phyloP scores from a whole-genome alignment of 1,140 invertebrate genomes.

The Musca domestica region DNA sequence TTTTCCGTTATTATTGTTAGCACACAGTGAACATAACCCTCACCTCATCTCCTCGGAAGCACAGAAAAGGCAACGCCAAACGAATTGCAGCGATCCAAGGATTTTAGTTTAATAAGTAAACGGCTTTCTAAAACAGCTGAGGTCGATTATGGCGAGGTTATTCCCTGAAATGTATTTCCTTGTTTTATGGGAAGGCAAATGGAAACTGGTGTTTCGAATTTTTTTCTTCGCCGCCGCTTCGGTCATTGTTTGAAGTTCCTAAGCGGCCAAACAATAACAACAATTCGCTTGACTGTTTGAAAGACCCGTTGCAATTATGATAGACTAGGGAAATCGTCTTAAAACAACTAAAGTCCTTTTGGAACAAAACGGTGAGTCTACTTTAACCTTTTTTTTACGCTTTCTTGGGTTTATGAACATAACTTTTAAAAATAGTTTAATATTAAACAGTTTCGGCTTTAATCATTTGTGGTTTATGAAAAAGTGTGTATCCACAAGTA shows the following conservation, averaged over 20 bases:
- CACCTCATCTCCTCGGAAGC: neutral
- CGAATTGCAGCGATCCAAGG: conserved; percentile 37
- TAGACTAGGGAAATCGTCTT: conserved; percentile 18
- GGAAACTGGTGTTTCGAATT: too few species aligned
- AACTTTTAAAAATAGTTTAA: too few species aligned
- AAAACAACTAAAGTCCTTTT: neutral
- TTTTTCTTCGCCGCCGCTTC: too few species aligned
- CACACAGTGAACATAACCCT: neutral
- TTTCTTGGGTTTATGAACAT: too few species aligned
- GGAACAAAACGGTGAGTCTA: too few species aligned
- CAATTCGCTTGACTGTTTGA: neutral
- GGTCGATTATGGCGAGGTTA: conserved; percentile 19
- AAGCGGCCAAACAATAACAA: neutral
- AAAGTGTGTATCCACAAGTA: too few species aligned
- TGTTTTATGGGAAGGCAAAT: too few species aligned
- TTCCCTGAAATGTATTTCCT: too few species aligned
- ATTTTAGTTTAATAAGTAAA: conserved; percentile 52
- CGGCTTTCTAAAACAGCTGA: conserved; percentile 40
- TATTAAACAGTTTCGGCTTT: too few species aligned
- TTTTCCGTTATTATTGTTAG: conserved; percentile 16
- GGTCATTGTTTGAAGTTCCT: too few species aligned
- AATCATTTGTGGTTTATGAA: too few species aligned
- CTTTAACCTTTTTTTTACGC: too few species aligned
- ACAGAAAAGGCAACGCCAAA: conserved; percentile 27
- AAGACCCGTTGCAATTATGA: conserved; percentile 15